A percentile compares a stretch with the other conserved stretches of the same genome.
phyloP scores from a whole-genome alignment of 2,113 vertebrate species.

The Tringa solitaria region DNA sequence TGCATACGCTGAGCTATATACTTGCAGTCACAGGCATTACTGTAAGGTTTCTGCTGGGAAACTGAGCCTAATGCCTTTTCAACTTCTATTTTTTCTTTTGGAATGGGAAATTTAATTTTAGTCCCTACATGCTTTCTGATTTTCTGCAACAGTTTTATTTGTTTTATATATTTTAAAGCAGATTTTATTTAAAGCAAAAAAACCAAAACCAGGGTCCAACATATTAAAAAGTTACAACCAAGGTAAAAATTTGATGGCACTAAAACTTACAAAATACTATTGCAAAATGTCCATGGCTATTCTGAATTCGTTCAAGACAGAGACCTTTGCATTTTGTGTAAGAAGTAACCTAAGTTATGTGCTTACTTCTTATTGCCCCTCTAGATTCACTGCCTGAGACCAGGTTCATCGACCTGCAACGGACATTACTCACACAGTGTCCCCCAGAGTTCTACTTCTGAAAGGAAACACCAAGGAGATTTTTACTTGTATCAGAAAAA shows the following conservation, averaged over 20 bases:
- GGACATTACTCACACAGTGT: not conserved
- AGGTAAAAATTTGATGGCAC: not conserved
- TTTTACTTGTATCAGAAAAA: not conserved
- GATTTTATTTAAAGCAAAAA: slow-evolving; percentile 32
- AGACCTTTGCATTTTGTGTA: not conserved
- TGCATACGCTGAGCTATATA: slow-evolving; percentile 10
- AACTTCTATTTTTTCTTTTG: slow-evolving; percentile 27
- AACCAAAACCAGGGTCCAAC: not conserved
- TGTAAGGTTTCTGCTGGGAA: slow-evolving; percentile 16
- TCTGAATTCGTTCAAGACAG: not conserved
- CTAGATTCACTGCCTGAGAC: not conserved
- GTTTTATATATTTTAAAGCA: not conserved
- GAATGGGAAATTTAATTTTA: slow-evolving; percentile 46
- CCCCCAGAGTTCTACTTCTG: not conserved
- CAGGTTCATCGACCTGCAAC: not conserved
- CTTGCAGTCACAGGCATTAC: slow-evolving; percentile 28
- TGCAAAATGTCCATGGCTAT: not conserved
- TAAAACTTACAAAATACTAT: not conserved
- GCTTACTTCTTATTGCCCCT: not conserved
- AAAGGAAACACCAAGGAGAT: not conserved
- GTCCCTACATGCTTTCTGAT: slow-evolving; percentile 3
- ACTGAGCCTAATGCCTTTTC: slow-evolving; percentile 59
- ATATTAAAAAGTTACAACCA: not conserved
- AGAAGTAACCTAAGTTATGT: not conserved
- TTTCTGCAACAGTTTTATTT: not conserved